These are phyloP conservation scores for Thamnaconus septentrionalis DNA, from an alignment of 2,113 vertebrate species.

Conservation along the genomic window DNA sequence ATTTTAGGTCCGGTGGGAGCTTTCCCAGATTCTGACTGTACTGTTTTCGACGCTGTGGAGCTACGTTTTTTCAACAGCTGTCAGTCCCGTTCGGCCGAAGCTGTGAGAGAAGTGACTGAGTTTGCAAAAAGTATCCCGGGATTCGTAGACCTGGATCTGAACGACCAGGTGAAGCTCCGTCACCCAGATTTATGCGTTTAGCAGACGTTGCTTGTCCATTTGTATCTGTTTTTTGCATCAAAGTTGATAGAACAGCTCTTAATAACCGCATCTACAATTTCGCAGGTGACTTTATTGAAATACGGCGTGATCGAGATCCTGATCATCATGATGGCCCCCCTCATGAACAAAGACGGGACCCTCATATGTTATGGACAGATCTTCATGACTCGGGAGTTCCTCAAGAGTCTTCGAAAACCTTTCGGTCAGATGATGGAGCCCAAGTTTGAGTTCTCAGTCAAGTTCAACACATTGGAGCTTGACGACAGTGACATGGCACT, in stretches of 20 bases:
- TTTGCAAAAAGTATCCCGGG: constrained; percentile 98
- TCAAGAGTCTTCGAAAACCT: constrained; percentile 96
- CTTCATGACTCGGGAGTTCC: constrained; percentile 98
- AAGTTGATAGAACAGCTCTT: no score
- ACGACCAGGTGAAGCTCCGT: constrained; percentile 82
- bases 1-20: constrained; percentile 16
- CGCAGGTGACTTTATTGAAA: constrained; percentile 90
- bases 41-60: constrained; percentile 81
- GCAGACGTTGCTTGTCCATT: not conserved
- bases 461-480: constrained; percentile 96
- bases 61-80: constrained; percentile 95
- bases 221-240: no score
- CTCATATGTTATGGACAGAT: constrained; percentile 94
- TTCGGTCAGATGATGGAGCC: constrained; percentile 98
- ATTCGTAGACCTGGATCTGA: constrained; percentile 90
- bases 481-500: constrained; percentile 98
- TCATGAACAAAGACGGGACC: constrained; percentile 99
- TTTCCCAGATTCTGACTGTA: constrained; percentile 26
- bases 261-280: not conserved
- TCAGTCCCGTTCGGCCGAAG: constrained; percentile 94
- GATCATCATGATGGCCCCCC: constrained; percentile 92
- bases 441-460: constrained; percentile 98
- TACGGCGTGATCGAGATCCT: constrained; percentile 97
- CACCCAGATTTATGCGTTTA: not conserved
- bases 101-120: constrained; percentile 94